These are phyloP conservation scores for Equus quagga DNA, from an alignment of 2,113 vertebrate species.

Conservation along the genomic window DNA sequence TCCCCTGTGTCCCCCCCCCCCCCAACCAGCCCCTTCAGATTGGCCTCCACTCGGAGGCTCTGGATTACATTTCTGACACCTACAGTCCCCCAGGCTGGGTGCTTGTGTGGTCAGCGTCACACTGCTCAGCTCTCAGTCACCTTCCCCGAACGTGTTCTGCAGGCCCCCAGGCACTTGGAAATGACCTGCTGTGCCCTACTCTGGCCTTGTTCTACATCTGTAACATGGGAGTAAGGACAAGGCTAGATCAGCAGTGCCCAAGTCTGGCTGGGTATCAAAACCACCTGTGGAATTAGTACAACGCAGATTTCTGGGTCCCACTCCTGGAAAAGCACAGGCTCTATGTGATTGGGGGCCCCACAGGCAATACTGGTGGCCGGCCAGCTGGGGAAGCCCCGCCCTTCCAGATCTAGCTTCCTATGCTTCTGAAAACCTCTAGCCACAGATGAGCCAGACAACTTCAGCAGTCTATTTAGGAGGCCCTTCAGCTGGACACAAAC, in stretches of 20 bases:
- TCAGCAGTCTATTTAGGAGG: not conserved
- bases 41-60: not conserved
- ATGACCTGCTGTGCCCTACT: not conserved
- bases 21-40: no score
- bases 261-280: not conserved
- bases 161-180: not conserved
- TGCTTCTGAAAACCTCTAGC: not conserved
- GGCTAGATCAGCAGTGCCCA: not conserved
- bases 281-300: not conserved
- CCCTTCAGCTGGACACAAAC: not conserved
- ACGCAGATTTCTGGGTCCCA: not conserved
- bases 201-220: not conserved
- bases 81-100: fast-evolving
- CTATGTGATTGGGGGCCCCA: fast-evolving
- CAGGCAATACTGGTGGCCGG: no score
- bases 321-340: not conserved
- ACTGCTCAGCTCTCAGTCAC: not conserved
- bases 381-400: not conserved
- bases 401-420: not conserved
- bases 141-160: not conserved
- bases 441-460: not conserved
- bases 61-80: not conserved
- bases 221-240: not conserved
- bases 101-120: not conserved
- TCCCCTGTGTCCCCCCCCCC: not conserved